Evolutionary conservation across 2,797 vertebrate genomes (phyloP).

Genomic region (Coreius guichenoti): DNA sequence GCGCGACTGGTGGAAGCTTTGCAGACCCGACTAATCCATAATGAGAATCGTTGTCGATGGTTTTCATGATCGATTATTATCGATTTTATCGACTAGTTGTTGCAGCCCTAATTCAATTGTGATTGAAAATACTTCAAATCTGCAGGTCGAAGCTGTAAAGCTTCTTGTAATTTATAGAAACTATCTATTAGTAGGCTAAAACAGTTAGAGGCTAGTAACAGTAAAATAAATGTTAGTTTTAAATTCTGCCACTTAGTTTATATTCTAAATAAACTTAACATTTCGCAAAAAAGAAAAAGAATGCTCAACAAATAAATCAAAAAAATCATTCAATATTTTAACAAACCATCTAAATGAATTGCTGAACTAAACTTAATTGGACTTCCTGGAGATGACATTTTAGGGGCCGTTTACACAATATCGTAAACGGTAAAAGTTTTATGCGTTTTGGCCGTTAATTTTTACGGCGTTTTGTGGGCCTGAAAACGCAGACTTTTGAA

Average conservation of each 20-base stretch:
- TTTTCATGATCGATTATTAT: no score
- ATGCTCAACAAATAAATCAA: not conserved
- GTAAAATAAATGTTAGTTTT: not conserved
- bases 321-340: not conserved
- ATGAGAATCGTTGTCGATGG: no score
- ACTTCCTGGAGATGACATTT: not conserved
- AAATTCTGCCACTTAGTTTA: not conserved
- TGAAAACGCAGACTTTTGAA: no score
- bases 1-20: no score
- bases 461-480: no score
- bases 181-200: not conserved
- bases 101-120: no score
- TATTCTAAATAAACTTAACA: not conserved
- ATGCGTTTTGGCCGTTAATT: no score
- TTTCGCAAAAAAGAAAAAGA: not conserved
- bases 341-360: not conserved
- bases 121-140: not conserved
- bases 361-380: not conserved
- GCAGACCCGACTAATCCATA: no score
- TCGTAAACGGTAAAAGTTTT: no score
- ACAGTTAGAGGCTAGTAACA: not conserved
- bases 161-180: not conserved
- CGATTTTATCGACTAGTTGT: no score
- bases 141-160: not conserved
- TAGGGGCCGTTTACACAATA: not conserved